phyloP scores from a whole-genome alignment of 2,888 invertebrate species.

The Buathra laborator region DNA sequence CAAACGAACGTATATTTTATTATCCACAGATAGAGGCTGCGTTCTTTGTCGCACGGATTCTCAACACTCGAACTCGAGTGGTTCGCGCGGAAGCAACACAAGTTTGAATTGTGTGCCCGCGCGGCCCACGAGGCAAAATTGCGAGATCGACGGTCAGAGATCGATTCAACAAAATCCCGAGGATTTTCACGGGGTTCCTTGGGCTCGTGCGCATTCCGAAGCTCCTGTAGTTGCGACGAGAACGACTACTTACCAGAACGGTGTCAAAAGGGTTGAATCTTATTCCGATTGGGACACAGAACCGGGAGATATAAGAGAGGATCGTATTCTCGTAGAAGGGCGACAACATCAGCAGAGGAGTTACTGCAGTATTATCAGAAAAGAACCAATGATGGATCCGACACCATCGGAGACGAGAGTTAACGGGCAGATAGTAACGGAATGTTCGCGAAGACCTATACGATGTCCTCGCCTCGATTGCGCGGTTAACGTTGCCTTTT shows the following conservation, averaged over 20 bases:
- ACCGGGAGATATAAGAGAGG: conserved; percentile 45
- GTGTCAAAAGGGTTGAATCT: conserved; percentile 54
- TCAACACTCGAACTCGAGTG: conserved; percentile 70
- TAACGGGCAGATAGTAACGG: conserved; percentile 75
- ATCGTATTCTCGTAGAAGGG: conserved; percentile 51
- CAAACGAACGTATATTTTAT: background rate
- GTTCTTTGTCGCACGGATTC: conserved; percentile 73
- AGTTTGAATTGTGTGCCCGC: conserved; percentile 55
- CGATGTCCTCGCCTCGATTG: conserved; percentile 86
- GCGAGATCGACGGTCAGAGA: conserved; percentile 58
- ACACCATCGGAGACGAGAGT: conserved; percentile 73
- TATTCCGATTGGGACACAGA: conserved; percentile 60
- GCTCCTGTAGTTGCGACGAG: conserved; percentile 49
- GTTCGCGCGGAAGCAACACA: conserved; percentile 71
- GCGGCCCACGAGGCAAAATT: conserved; percentile 53
- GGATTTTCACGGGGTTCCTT: conserved; percentile 60
- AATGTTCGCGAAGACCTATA: conserved; percentile 84
- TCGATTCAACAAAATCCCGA: conserved; percentile 49
- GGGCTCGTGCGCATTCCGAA: conserved; percentile 65
- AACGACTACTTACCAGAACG: conserved; percentile 50
- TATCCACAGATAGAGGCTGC: conserved; percentile 73
- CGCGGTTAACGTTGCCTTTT: conserved; percentile 86
- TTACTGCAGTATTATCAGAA: conserved; percentile 72
- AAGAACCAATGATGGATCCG: conserved; percentile 64
- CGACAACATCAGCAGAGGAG: conserved; percentile 71